Evolutionary conservation across 2,113 vertebrate genomes (phyloP).

Genomic region (Dascyllus trimaculatus): DNA sequence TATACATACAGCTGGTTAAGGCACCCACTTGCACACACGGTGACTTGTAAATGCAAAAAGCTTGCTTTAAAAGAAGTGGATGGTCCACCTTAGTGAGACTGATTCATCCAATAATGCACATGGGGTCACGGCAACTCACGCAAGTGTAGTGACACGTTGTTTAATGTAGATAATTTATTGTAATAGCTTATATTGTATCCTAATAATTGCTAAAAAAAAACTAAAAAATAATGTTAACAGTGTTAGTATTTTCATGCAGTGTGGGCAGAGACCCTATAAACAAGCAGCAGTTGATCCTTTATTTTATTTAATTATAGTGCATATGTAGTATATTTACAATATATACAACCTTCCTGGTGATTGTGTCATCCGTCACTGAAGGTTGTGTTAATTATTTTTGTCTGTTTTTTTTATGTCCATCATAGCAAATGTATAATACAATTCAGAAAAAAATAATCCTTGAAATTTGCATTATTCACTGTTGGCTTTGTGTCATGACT

Average conservation of each 20-base stretch:
- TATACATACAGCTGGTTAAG: conserved; percentile 80
- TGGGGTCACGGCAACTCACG: conserved; percentile 23
- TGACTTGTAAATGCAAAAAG: conserved; percentile 60
- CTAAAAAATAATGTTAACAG: not conserved
- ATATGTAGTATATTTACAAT: not conserved
- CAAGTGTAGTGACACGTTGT: conserved; percentile 23
- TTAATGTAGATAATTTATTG: conserved; percentile 3
- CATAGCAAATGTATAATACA: conserved; percentile 19
- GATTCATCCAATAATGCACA: conserved; percentile 32
- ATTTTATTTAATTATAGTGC: conserved; percentile 1
- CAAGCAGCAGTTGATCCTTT: not conserved
- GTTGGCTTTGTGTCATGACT: conserved; percentile 45
- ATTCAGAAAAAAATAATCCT: conserved; percentile 18
- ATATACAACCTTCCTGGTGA: not conserved
- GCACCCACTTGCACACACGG: conserved; percentile 48
- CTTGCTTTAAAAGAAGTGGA: conserved; percentile 49
- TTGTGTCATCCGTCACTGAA: conserved; percentile 24
- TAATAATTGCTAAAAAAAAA: no score
- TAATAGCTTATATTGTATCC: not conserved
- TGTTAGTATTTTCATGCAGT: not conserved
- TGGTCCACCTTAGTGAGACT: conserved; percentile 8
- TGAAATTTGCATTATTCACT: conserved; percentile 64
- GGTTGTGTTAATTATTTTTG: conserved; percentile 6
- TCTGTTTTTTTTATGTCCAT: conserved; percentile 24
- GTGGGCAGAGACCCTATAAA: not conserved